Base-by-base conservation (phyloP, 92 coral and sea anemone genomes). In the Palythoa caribaeorum region DNA sequence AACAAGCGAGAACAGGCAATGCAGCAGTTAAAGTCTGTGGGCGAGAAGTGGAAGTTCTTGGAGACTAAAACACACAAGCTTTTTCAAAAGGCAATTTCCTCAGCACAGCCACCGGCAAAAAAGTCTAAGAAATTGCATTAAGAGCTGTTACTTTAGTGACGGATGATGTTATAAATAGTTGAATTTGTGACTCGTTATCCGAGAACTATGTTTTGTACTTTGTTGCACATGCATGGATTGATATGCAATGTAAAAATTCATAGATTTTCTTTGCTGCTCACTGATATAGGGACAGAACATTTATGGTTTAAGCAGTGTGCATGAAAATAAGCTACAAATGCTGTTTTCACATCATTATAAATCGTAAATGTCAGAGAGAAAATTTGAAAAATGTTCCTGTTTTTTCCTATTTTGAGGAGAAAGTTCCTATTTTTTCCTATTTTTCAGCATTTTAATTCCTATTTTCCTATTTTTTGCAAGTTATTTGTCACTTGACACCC, bases 1-100 rank as follows among this genome's bases (percentile, higher is more conserved):
- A 86, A 53, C 52, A 90, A 87, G 78, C 51, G 84, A 87, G 89
- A 83, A 84, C 81, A 91, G 62, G 91, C 87, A 69, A 83, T 65
- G 89, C 86, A 80, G 76, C 88, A 79, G 71, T 66, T 69, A 83
- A 80, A 86, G 93, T 81, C 80, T 28, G 53, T 90, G 37, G 87
- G 86, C 73, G 76, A 87, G 87, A 90, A 90, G 87, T 57, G 89
- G 83, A 83, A 87, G 75, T 70, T 77, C 53, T 83, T 87, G 68
- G 88, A 84, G 62, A 88, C 83, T 73, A 77, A 81, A 71, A 86
- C 87, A 57, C 81, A 83, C 87, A 88, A 87, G 88, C 89, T 50
- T 78, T 77, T 16, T 83, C 77, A 79, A 21, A 83, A 59, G 74
- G 87, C 77, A 75, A 85, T 55, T 78, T 60, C 73, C 78, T 75